These are phyloP conservation scores for Rhodeus uyekii DNA, from an alignment of 2,797 vertebrate species.

Conservation along the genomic window DNA sequence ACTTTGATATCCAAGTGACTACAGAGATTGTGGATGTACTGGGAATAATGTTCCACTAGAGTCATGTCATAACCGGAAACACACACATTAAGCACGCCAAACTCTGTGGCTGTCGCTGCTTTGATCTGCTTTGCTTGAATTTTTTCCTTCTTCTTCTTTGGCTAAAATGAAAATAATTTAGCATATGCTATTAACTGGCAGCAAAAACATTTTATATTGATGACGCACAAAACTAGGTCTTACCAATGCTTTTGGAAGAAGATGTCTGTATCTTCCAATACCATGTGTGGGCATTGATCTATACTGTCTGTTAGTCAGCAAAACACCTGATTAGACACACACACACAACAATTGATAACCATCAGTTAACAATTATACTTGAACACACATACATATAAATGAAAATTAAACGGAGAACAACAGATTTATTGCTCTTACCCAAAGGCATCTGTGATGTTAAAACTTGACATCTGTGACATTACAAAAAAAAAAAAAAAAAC, in stretches of 20 bases:
- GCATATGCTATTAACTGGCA: not conserved
- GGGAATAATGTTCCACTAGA: constrained; percentile 84
- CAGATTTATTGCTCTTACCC: not conserved
- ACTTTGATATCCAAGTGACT: constrained; percentile 80
- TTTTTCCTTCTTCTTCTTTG: constrained; percentile 80
- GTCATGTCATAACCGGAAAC: constrained; percentile 87
- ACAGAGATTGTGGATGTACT: constrained; percentile 88
- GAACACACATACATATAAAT: not conserved
- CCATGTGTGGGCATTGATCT: constrained; percentile 82
- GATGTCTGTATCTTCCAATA: constrained; percentile 84
- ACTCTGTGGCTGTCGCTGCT: constrained; percentile 72
- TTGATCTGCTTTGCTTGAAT: constrained; percentile 76
- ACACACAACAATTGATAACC: not conserved
- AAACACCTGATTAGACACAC: not conserved
- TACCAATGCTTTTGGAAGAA: constrained; percentile 76
- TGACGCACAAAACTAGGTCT: constrained; percentile 35
- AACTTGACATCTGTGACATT: constrained; percentile 1
- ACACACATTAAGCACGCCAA: constrained; percentile 84
- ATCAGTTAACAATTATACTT: not conserved
- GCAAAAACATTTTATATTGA: not conserved
- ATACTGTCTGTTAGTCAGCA: constrained; percentile 72
- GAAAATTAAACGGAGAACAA: not conserved
- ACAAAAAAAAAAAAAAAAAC: not conserved
- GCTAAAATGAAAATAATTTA: constrained; percentile 33
- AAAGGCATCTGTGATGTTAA: constrained; percentile 3